These are phyloP conservation scores for Oreochromis tanganicae DNA, from an alignment of 2,113 vertebrate species.

Conservation along the genomic window DNA sequence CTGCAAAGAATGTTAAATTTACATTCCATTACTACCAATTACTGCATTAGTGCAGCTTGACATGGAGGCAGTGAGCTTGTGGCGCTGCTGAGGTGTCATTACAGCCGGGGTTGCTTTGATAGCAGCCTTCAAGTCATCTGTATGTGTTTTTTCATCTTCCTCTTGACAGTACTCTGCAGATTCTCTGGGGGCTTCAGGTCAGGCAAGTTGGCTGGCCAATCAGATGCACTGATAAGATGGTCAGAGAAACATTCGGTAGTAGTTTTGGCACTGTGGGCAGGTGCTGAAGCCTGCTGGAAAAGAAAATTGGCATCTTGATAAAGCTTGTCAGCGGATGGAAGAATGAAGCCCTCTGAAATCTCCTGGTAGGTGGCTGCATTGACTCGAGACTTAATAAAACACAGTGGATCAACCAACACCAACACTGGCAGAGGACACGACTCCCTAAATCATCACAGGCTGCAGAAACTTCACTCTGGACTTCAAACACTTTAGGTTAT, in stretches of 20 bases:
- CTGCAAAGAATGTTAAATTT: background rate
- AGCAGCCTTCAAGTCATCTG: background rate
- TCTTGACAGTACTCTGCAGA: background rate
- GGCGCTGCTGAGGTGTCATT: background rate
- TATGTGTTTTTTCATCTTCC: background rate
- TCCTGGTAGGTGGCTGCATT: background rate
- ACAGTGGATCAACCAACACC: background rate
- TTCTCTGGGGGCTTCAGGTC: background rate
- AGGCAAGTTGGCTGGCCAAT: background rate
- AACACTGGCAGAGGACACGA: background rate
- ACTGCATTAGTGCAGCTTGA: background rate
- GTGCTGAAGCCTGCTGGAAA: background rate
- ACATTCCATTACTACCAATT: background rate
- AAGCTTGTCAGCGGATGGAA: background rate
- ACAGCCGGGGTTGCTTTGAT: background rate
- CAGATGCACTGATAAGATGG: background rate
- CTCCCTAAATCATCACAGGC: background rate
- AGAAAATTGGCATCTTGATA: background rate
- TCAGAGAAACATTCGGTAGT: background rate
- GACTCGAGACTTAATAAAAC: background rate
- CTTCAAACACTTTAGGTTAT: background rate
- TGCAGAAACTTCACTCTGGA: background rate
- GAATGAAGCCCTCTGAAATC: background rate
- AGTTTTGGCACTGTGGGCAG: background rate
- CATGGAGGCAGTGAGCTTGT: background rate